These are phyloP conservation scores for Vollenhovia emeryi DNA, from an alignment of 1,140 invertebrate genomes.

Conservation along the genomic window DNA sequence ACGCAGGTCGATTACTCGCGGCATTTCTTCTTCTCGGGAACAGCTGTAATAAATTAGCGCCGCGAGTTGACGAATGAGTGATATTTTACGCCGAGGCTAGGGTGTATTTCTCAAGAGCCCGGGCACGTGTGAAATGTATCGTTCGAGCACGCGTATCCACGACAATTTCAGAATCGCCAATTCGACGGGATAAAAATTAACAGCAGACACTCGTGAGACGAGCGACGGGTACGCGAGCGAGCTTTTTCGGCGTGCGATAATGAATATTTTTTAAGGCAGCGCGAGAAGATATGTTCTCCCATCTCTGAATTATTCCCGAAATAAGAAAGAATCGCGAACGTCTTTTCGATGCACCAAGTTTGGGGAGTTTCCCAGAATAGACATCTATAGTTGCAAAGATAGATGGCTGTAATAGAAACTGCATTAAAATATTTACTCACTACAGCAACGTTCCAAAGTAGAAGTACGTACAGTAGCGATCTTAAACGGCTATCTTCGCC, in stretches of 20 bases:
- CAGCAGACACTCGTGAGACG: neutral
- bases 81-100: conserved; percentile 8
- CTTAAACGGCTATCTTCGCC: neutral
- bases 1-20: conserved; percentile 41
- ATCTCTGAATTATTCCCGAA: conserved; percentile 9
- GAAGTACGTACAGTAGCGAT: neutral
- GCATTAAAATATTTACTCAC: conserved; percentile 1
- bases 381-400: neutral
- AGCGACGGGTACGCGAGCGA: neutral
- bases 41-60: conserved; percentile 41
- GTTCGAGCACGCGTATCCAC: neutral
- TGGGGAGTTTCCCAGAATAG: conserved; percentile 11
- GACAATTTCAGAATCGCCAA: neutral
- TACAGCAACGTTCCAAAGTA: neutral
- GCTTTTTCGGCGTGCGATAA: neutral
- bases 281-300: neutral
- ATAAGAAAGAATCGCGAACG: neutral
- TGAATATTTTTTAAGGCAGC: conserved; percentile 11
- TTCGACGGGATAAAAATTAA: neutral
- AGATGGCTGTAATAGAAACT: conserved; percentile 24
- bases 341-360: conserved; percentile 22
- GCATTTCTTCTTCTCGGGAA: conserved; percentile 36
- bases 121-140: neutral
- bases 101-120: neutral
- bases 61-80: conserved; percentile 31